phyloP scores from a whole-genome alignment of 1,140 invertebrate species.

The Drosophila rufa region DNA sequence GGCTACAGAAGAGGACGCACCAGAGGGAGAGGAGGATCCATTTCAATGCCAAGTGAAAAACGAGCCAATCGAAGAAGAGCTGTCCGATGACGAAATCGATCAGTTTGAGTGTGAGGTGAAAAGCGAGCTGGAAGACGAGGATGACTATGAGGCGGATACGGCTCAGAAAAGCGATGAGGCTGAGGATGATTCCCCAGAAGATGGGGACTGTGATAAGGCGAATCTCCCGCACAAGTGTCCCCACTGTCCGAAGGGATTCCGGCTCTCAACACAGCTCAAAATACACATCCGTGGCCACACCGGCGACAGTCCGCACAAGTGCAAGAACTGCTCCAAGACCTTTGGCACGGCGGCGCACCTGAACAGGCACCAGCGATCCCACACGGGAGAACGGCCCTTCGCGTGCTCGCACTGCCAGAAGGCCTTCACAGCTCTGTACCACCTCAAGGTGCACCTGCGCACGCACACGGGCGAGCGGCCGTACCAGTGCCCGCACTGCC shows the following conservation, averaged over 20 bases:
- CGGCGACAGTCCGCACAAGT: constrained; percentile 9
- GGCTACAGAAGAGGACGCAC: background rate
- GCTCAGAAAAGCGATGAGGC: background rate
- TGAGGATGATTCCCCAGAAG: background rate
- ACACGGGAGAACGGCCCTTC: constrained; percentile 3
- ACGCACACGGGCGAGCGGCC: constrained; percentile 3
- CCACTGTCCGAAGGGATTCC: constrained; percentile 2
- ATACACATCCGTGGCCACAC: background rate
- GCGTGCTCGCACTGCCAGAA: constrained; percentile 1
- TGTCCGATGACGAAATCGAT: background rate
- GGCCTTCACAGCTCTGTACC: constrained; percentile 1
- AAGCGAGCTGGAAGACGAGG: constrained; percentile 1
- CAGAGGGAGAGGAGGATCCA: background rate
- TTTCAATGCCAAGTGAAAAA: constrained; percentile 7
- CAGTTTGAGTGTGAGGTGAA: background rate
- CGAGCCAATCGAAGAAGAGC: background rate
- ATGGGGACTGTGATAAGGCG: background rate
- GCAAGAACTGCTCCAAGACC: background rate
- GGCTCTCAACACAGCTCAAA: background rate
- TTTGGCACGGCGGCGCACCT: constrained; percentile 3
- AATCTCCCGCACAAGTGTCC: constrained; percentile 2
- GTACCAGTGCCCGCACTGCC: constrained; percentile 2
- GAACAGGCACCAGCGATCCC: constrained; percentile 1
- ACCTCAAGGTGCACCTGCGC: constrained; percentile 5
- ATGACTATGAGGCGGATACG: background rate